phyloP scores from a whole-genome alignment of 2,888 invertebrate species.

The Alitta virens region DNA sequence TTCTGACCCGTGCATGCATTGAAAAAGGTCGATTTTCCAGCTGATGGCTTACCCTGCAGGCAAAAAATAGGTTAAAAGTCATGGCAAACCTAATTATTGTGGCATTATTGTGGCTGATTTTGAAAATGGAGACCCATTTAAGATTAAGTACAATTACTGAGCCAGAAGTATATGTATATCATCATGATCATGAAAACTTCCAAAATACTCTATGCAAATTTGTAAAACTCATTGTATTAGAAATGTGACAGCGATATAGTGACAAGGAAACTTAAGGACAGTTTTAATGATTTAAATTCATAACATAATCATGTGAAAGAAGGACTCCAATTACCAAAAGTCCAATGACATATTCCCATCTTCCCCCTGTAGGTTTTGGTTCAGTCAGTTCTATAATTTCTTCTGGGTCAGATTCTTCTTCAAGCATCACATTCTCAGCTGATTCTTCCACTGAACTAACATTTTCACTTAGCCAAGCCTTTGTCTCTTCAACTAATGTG shows the following conservation, averaged over 20 bases:
- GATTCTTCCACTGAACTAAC: neutral
- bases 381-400: conserved; percentile 18
- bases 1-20: conserved; percentile 36
- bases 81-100: no score
- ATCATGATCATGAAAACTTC: no score
- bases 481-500: neutral
- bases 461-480: neutral
- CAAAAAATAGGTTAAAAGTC: neutral
- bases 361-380: conserved; percentile 31
- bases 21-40: conserved; percentile 41
- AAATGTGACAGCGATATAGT: neutral
- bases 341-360: conserved; percentile 38
- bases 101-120: no score
- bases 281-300: no score
- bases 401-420: neutral
- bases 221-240: neutral
- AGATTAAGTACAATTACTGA: no score
- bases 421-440: neutral
- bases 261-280: no score
- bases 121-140: no score
- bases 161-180: no score
- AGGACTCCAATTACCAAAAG: conserved; percentile 34
- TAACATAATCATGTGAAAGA: no score
- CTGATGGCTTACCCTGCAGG: conserved; percentile 39
- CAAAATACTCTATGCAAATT: no score